Percentiles rank a stretch among this genome's conserved stretches.
Evolutionary conservation across 2,797 vertebrate species (phyloP).

Genomic region (Prionace glauca): DNA sequence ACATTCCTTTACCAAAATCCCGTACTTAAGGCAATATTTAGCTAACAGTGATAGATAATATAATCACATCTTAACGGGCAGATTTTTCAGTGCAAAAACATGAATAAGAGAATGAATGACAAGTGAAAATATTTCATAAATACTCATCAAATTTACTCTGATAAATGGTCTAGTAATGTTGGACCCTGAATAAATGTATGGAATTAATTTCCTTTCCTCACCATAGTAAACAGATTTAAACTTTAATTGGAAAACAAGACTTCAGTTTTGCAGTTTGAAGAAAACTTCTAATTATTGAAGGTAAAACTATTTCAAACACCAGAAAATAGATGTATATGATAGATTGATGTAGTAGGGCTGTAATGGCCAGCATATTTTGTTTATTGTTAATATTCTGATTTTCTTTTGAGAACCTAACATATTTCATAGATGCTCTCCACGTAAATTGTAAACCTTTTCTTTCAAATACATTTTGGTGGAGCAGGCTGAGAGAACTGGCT

Average conservation of each 20-base stretch:
- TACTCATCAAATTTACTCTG: not conserved
- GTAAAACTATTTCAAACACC: not conserved
- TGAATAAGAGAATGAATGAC: not conserved
- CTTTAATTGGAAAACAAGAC: slow-evolving; percentile 43
- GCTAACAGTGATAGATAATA: not conserved
- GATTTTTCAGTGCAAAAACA: not conserved
- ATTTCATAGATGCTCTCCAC: not conserved
- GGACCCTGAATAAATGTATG: not conserved
- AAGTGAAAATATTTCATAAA: not conserved
- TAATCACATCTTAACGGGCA: not conserved
- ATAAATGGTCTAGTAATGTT: not conserved
- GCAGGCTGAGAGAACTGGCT: too few relatives aligned
- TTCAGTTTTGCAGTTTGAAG: not conserved
- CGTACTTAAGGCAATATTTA: not conserved
- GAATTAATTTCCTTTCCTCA: not conserved
- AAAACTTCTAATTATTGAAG: not conserved
- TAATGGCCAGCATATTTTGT: not conserved
- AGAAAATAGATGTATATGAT: not conserved
- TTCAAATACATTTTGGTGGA: not conserved
- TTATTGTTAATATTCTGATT: not conserved
- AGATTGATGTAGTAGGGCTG: not conserved
- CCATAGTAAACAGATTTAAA: slow-evolving; percentile 26
- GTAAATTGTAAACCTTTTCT: not conserved
- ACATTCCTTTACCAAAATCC: not conserved
- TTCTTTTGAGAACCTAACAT: not conserved